Evolutionary conservation across 2,113 vertebrate genomes (phyloP).

Genomic region (Clarias magur): DNA sequence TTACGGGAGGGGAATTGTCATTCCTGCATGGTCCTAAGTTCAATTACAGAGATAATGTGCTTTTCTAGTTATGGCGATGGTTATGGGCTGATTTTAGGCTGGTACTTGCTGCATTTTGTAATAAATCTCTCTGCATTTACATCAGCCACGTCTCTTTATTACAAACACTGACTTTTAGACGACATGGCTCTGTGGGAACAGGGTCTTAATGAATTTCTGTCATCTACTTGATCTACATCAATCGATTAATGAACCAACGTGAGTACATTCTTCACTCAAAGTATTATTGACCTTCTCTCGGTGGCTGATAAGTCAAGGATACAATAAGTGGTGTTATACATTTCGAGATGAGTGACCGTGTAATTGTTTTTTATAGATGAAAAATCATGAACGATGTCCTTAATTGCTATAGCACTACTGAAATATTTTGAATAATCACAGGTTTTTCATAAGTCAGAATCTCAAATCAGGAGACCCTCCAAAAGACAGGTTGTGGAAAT

Average conservation of each 20-base stretch:
- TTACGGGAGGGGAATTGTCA: neutral
- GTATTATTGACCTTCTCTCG: slow-evolving; percentile 18
- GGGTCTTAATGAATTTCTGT: slow-evolving; percentile 21
- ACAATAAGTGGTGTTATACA: slow-evolving; percentile 13
- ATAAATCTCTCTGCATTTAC: slow-evolving; percentile 15
- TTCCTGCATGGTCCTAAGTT: neutral
- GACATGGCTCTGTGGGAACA: neutral
- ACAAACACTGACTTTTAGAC: neutral
- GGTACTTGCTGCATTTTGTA: neutral
- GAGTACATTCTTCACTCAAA: slow-evolving; percentile 22
- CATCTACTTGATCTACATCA: slow-evolving; percentile 25
- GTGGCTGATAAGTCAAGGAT: slow-evolving; percentile 21
- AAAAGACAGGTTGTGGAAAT: neutral
- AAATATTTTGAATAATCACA: neutral
- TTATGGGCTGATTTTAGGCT: neutral
- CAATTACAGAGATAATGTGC: neutral
- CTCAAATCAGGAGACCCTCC: neutral
- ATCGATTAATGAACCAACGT: slow-evolving; percentile 12
- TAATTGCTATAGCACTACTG: neutral
- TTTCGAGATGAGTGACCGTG: neutral
- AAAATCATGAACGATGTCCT: slow-evolving; percentile 12
- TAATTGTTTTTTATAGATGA: slow-evolving; percentile 26
- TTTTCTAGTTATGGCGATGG: neutral
- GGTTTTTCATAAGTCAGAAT: neutral
- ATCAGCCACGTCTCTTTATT: neutral